Evolutionary conservation across 2,888 invertebrate species (phyloP).

Genomic region (Dryadula phaetusa): DNA sequence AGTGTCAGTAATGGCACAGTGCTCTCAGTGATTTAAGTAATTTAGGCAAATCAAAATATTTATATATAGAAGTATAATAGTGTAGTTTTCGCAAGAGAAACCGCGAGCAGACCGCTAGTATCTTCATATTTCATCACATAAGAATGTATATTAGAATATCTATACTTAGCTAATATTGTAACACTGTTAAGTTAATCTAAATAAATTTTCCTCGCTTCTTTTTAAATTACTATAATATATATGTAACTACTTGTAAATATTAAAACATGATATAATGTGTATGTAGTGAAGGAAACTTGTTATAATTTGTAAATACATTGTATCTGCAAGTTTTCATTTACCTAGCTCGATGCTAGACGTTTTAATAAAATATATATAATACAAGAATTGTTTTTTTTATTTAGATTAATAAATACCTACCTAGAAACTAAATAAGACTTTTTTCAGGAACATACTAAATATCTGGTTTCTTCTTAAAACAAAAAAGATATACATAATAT

Average conservation of each 20-base stretch:
- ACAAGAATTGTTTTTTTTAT: constrained; percentile 24
- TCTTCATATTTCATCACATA: neutral
- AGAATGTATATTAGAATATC: constrained; percentile 1
- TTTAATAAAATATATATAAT: constrained; percentile 60
- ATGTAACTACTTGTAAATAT: constrained; percentile 35
- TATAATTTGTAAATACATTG: constrained; percentile 32
- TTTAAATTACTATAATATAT: constrained; percentile 18
- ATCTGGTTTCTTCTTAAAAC: too few relatives aligned
- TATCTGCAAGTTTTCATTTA: constrained; percentile 37
- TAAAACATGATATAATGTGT: constrained; percentile 18
- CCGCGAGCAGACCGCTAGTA: too few relatives aligned
- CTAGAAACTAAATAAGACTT: too few relatives aligned
- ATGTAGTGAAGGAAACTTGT: constrained; percentile 32
- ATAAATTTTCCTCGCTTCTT: constrained; percentile 26
- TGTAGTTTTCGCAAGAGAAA: too few relatives aligned
- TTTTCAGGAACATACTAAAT: too few relatives aligned
- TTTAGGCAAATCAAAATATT: too few relatives aligned
- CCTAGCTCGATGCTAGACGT: constrained; percentile 51
- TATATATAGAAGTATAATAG: too few relatives aligned
- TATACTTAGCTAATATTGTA: neutral
- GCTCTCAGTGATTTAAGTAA: too few relatives aligned
- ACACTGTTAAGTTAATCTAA: constrained; percentile 3
- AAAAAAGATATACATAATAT: too few relatives aligned
- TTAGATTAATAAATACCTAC: neutral
- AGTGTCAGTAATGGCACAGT: too few relatives aligned